Evolutionary conservation across 2,888 invertebrate genomes (phyloP).

Genomic region (Diaperis boleti): DNA sequence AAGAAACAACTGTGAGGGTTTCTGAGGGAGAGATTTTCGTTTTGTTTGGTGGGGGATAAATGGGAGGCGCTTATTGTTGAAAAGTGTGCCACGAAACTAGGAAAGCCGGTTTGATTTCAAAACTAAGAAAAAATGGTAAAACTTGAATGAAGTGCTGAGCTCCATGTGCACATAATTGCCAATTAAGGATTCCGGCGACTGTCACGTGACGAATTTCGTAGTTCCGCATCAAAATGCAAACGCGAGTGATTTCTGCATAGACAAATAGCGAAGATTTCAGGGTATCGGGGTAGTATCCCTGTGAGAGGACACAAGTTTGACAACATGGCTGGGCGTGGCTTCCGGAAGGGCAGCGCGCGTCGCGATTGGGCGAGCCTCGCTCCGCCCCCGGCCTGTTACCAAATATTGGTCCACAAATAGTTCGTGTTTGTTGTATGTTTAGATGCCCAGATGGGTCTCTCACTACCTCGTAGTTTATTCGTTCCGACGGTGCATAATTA

Average conservation of each 20-base stretch:
- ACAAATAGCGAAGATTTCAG: conserved; percentile 57
- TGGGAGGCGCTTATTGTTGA: conserved; percentile 51
- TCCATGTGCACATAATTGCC: neutral
- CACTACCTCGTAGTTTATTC: conserved; percentile 64
- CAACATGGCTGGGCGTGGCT: conserved; percentile 67
- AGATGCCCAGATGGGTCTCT: conserved; percentile 65
- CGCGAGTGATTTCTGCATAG: conserved; percentile 48
- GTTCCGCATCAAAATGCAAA: conserved; percentile 53
- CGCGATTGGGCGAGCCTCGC: conserved; percentile 60
- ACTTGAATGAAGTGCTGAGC: neutral
- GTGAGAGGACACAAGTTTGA: conserved; percentile 59
- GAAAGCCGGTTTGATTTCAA: conserved; percentile 3
- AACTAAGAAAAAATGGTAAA: neutral
- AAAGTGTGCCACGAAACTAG: conserved; percentile 16
- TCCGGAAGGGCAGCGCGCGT: conserved; percentile 59
- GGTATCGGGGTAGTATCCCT: conserved; percentile 52
- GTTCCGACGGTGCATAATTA: conserved; percentile 61
- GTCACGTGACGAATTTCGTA: neutral
- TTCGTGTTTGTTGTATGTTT: conserved; percentile 68
- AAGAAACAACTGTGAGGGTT: conserved; percentile 43
- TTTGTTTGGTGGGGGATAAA: conserved; percentile 48
- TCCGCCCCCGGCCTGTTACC: conserved; percentile 65
- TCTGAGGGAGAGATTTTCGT: conserved; percentile 40
- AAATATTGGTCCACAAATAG: conserved; percentile 69
- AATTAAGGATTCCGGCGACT: neutral